Evolutionary conservation across 2,888 invertebrate species (phyloP).

Genomic region (Phytoseiulus persimilis): DNA sequence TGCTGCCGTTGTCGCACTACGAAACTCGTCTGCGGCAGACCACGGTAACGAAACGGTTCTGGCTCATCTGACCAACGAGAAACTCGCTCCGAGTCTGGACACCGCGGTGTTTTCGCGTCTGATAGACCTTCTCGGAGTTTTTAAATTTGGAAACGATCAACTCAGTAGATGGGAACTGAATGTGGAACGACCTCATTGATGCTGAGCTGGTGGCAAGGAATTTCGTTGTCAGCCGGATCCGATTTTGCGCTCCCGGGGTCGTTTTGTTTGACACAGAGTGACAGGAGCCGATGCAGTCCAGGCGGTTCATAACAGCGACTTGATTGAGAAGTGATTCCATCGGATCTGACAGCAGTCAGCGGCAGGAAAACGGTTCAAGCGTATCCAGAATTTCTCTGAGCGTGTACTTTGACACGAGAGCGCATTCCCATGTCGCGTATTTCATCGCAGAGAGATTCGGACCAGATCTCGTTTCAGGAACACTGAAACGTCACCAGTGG

Average conservation of each 20-base stretch:
- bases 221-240: neutral
- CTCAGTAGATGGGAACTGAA: no score
- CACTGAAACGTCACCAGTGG: neutral
- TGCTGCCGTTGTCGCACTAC: neutral
- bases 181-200: no score
- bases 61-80: no score
- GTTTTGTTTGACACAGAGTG: neutral
- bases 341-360: neutral
- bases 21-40: neutral
- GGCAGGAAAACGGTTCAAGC: neutral
- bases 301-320: neutral
- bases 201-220: neutral
- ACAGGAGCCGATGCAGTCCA: neutral
- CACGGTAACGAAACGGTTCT: no score
- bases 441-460: neutral
- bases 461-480: neutral
- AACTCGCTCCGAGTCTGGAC: no score
- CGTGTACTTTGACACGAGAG: neutral
- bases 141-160: no score
- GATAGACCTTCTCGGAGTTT: no score
- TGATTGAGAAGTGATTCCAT: slow-evolving; percentile 5
- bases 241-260: neutral
- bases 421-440: neutral
- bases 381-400: neutral
- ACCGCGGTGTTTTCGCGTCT: no score